Conservation (phyloP, 2,113 vertebrate species). For the Cyphomyrus discorhynchus region DNA sequence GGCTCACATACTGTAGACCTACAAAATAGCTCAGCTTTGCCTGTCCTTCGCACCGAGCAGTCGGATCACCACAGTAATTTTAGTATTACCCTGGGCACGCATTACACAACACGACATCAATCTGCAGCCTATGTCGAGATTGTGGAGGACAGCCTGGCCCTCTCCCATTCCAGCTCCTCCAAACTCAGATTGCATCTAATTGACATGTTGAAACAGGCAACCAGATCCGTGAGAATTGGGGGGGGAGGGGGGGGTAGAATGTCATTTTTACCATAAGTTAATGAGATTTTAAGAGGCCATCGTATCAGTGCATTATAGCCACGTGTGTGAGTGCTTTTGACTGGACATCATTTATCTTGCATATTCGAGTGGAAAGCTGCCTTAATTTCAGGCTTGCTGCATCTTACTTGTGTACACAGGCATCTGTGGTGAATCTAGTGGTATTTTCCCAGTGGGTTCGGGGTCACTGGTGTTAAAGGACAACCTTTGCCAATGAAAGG, state of each 20-base stretch:
- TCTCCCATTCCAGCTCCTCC: constrained; percentile 12
- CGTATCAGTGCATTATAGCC: neutral
- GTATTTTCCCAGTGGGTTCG: neutral
- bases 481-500: neutral
- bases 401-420: neutral
- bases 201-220: constrained; percentile 18
- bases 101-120: constrained; percentile 17
- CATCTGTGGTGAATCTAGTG: neutral
- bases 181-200: constrained; percentile 25
- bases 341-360: constrained; percentile 3
- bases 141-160: neutral
- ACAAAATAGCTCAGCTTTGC: neutral
- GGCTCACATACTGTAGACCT: neutral
- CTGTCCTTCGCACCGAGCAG: neutral
- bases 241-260: constrained; percentile 14
- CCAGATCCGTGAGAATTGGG: neutral
- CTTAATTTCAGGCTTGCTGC: neutral
- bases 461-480: neutral
- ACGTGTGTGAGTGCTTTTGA: neutral
- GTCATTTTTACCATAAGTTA: constrained; percentile 30
- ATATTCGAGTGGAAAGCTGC: neutral
- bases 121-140: constrained; percentile 14
- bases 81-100: constrained; percentile 12
- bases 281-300: constrained; percentile 20
- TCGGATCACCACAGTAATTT: neutral